Conservation (phyloP, 2,888 invertebrate genomes). For the Erynnis tages region DNA sequence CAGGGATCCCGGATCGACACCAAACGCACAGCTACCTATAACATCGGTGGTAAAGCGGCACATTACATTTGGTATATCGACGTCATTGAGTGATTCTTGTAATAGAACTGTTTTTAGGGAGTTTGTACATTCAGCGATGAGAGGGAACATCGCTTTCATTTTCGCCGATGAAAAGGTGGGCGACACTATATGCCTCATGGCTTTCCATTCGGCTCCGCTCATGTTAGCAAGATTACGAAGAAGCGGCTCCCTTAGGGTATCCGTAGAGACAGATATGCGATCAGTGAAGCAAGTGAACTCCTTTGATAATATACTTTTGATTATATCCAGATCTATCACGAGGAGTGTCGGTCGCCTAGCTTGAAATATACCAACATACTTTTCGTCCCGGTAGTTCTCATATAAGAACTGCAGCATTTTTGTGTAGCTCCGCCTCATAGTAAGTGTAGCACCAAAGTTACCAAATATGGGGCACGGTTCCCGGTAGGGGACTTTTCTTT, state of each 20-base stretch:
- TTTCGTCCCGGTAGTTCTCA: conserved; percentile 54
- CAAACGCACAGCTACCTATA: conserved; percentile 74
- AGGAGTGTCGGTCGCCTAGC: conserved; percentile 70
- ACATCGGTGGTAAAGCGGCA: conserved; percentile 71
- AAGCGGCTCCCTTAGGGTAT: conserved; percentile 68
- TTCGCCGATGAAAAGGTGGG: conserved; percentile 76
- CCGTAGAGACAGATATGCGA: conserved; percentile 65
- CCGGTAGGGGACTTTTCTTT: conserved; percentile 65
- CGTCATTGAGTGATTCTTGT: conserved; percentile 48
- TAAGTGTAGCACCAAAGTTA: conserved; percentile 72
- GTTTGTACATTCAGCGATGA: conserved; percentile 65
- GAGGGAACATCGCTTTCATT: conserved; percentile 77
- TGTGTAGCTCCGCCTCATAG: conserved; percentile 65
- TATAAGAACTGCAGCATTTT: conserved; percentile 66
- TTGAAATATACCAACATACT: conserved; percentile 72
- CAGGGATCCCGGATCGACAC: conserved; percentile 66
- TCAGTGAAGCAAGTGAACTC: conserved; percentile 67
- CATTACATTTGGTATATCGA: conserved; percentile 65
- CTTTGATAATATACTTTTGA: conserved; percentile 61
- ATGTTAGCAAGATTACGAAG: conserved; percentile 71
- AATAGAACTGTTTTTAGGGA: conserved; percentile 53
- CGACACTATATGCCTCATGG: conserved; percentile 70
- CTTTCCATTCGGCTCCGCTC: conserved; percentile 74
- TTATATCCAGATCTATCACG: conserved; percentile 63
- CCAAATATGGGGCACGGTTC: conserved; percentile 76